These are phyloP conservation scores for Lepidurus packardi DNA, from an alignment of 1,140 invertebrate species.

Conservation along the genomic window DNA sequence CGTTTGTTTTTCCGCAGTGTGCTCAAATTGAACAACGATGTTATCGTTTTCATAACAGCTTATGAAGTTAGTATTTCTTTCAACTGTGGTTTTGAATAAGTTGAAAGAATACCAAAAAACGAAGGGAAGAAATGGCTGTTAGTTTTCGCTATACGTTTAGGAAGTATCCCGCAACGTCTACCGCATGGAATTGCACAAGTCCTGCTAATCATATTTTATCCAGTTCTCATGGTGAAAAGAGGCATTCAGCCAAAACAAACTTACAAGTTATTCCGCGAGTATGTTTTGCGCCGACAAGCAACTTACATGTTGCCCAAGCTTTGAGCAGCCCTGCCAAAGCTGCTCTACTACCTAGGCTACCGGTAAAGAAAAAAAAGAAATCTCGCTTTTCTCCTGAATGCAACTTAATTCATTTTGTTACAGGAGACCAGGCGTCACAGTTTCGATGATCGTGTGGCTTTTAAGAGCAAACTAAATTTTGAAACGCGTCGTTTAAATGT, in stretches of 20 bases:
- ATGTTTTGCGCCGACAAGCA: background rate
- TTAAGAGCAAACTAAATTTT: background rate
- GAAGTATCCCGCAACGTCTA: background rate
- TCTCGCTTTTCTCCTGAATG: background rate
- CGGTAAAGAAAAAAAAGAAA: background rate
- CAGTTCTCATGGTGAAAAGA: background rate
- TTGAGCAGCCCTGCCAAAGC: background rate
- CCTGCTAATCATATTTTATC: background rate
- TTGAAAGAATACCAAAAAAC: background rate
- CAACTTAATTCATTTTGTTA: background rate
- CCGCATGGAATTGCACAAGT: background rate
- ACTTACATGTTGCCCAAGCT: background rate
- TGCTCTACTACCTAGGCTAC: background rate
- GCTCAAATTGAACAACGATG: background rate
- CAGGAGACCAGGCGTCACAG: background rate
- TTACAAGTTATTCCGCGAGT: background rate
- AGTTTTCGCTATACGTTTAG: slow-evolving; percentile 14
- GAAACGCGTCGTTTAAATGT: background rate
- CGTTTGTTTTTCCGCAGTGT: background rate
- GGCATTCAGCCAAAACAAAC: background rate
- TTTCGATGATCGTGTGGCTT: background rate
- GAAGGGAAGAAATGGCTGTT: background rate
- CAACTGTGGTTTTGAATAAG: background rate
- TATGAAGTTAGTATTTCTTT: background rate
- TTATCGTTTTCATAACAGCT: background rate